Percentiles rank a stretch among this genome's conserved stretches.
Evolutionary conservation across 92 coral and sea anemone genomes (phyloP).

Genomic region (Siderastrea siderea): DNA sequence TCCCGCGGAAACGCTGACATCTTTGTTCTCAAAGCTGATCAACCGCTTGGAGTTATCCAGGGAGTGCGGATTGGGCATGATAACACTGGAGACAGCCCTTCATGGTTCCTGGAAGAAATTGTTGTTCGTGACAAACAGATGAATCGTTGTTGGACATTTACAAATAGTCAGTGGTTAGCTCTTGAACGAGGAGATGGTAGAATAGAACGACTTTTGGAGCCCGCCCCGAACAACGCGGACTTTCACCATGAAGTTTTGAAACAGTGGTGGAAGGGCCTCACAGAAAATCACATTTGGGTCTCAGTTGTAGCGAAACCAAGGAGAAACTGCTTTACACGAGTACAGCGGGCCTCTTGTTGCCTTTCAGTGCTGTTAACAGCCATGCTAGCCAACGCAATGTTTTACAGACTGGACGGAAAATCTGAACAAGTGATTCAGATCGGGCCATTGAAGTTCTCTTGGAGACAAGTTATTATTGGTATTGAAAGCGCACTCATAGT

Average conservation of each 20-base stretch:
- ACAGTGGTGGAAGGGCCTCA: slow-evolving; percentile 65
- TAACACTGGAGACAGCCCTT: slow-evolving; percentile 58
- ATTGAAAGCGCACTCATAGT: slow-evolving; percentile 67
- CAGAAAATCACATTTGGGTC: slow-evolving; percentile 69
- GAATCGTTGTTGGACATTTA: slow-evolving; percentile 45
- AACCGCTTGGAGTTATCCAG: slow-evolving; percentile 38
- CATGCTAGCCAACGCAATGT: slow-evolving; percentile 79
- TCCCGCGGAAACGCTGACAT: slow-evolving; percentile 64
- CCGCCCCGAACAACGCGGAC: neutral
- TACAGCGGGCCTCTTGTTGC: slow-evolving; percentile 70
- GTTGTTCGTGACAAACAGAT: slow-evolving; percentile 36
- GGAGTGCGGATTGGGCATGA: slow-evolving; percentile 69
- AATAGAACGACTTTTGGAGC: slow-evolving; percentile 43
- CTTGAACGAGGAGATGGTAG: slow-evolving; percentile 52
- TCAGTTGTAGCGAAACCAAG: slow-evolving; percentile 63
- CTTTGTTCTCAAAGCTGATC: slow-evolving; percentile 39
- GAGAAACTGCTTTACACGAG: slow-evolving; percentile 52
- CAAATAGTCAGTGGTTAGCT: slow-evolving; percentile 56
- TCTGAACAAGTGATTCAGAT: slow-evolving; percentile 56
- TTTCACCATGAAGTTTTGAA: slow-evolving; percentile 34
- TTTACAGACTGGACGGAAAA: slow-evolving; percentile 49
- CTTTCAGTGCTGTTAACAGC: slow-evolving; percentile 64
- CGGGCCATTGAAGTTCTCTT: slow-evolving; percentile 68
- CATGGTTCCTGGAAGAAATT: slow-evolving; percentile 68
- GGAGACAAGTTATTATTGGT: slow-evolving; percentile 68